Conservation (phyloP, 2,113 vertebrate genomes). For the Mirza zaza region DNA sequence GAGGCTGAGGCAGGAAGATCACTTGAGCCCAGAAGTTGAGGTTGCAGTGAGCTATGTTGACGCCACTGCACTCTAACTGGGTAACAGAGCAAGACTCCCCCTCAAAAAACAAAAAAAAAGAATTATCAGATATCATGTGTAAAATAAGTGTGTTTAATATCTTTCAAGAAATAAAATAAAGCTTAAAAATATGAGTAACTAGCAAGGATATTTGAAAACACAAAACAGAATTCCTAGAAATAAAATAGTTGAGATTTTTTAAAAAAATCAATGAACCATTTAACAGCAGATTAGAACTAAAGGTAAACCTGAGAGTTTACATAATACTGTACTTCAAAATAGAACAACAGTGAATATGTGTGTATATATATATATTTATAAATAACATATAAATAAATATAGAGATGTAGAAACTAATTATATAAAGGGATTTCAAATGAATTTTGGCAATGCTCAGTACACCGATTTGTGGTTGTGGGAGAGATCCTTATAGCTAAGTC, state of each 20-base stretch:
- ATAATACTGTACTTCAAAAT: not conserved
- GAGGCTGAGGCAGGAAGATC: too few relatives aligned
- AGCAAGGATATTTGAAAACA: not conserved
- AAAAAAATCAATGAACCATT: not conserved
- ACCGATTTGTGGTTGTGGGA: not conserved
- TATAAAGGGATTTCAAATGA: not conserved
- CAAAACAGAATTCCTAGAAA: not conserved
- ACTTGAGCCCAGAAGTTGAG: too few relatives aligned
- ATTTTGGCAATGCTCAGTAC: not conserved
- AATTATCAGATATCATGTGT: not conserved
- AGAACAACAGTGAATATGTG: not conserved
- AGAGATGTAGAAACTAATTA: not conserved
- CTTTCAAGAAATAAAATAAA: not conserved
- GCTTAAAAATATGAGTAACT: not conserved
- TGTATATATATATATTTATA: not conserved
- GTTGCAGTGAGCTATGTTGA: too few relatives aligned
- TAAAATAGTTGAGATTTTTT: not conserved
- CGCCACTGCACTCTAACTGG: too few relatives aligned
- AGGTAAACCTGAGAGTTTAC: not conserved
- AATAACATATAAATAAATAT: not conserved
- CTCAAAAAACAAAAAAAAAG: not conserved
- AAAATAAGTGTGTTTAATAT: not conserved
- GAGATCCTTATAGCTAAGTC: not conserved
- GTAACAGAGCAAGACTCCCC: too few relatives aligned
- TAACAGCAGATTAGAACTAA: not conserved